Evolutionary conservation across 2,888 invertebrate genomes (phyloP).

Genomic region (Diogma glabrata): DNA sequence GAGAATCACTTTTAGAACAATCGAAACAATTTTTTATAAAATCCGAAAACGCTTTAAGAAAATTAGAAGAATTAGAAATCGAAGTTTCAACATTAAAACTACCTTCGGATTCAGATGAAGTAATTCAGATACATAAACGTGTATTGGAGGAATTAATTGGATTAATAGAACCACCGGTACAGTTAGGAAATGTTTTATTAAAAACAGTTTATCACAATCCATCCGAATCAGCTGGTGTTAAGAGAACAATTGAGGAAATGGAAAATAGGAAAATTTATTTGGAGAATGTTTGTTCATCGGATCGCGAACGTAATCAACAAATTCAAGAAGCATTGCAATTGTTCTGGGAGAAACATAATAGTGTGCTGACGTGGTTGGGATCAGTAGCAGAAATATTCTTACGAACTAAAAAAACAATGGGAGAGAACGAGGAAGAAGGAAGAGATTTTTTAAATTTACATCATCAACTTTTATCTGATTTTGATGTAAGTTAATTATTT

Average conservation of each 20-base stretch:
- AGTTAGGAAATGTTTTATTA: slow-evolving; percentile 60
- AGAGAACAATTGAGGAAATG: slow-evolving; percentile 54
- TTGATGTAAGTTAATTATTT: slow-evolving; percentile 41
- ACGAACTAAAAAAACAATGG: slow-evolving; percentile 61
- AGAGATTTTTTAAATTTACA: slow-evolving; percentile 64
- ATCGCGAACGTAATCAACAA: slow-evolving; percentile 55
- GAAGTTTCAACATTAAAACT: slow-evolving; percentile 54
- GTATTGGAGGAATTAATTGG: slow-evolving; percentile 53
- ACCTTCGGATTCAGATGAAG: slow-evolving; percentile 50
- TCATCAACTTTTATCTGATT: slow-evolving; percentile 57
- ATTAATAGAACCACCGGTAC: slow-evolving; percentile 52
- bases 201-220: slow-evolving; percentile 51
- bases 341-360: slow-evolving; percentile 57
- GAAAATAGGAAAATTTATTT: slow-evolving; percentile 60
- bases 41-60: slow-evolving; percentile 57
- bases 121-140: slow-evolving; percentile 55
- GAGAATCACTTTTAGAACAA: slow-evolving; percentile 52
- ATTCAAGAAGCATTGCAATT: slow-evolving; percentile 54
- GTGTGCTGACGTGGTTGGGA: slow-evolving; percentile 60
- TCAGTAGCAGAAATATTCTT: slow-evolving; percentile 62
- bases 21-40: slow-evolving; percentile 61
- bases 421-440: slow-evolving; percentile 51
- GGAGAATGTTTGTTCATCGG: slow-evolving; percentile 49
- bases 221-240: slow-evolving; percentile 55
- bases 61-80: slow-evolving; percentile 62